phyloP scores from a whole-genome alignment of 2,888 invertebrate genomes.

The Odontocolon sp. region DNA sequence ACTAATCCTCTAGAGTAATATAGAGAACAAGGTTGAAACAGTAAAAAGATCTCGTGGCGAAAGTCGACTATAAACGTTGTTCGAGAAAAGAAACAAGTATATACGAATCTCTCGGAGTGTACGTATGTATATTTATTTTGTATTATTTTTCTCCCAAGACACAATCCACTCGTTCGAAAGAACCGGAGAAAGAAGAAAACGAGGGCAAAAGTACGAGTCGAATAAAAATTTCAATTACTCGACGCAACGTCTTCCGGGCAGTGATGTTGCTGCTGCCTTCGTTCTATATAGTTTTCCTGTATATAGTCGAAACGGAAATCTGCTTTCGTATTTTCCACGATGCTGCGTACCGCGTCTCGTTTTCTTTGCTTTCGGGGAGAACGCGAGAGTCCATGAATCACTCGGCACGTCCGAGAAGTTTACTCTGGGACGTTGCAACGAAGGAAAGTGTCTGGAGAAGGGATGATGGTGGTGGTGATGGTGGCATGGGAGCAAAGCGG shows the following conservation, averaged over 20 bases:
- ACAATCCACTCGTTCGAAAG: conserved; percentile 28
- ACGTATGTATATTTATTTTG: not conserved
- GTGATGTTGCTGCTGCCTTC: conserved; percentile 36
- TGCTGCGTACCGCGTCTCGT: conserved; percentile 36
- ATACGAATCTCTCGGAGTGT: conserved; percentile 33
- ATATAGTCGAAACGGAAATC: conserved; percentile 51
- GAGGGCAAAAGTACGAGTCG: conserved; percentile 7
- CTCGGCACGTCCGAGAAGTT: conserved; percentile 61
- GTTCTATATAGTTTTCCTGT: conserved; percentile 5
- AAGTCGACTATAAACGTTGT: conserved; percentile 28
- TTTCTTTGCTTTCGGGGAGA: conserved; percentile 46
- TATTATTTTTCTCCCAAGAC: not conserved
- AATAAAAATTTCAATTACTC: conserved; percentile 59
- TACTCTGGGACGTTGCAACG: conserved; percentile 45
- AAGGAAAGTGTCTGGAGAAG: not conserved
- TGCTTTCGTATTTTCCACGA: conserved; percentile 58
- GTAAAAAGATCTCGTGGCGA: conserved; percentile 32
- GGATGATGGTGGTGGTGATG: not conserved
- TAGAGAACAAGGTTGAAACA: conserved; percentile 27
- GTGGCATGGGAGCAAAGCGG: conserved; percentile 42
- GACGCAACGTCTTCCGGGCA: conserved; percentile 54
- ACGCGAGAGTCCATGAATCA: conserved; percentile 58
- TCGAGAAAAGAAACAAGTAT: conserved; percentile 38
- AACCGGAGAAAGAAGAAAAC: conserved; percentile 22
- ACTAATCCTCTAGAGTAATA: conserved; percentile 53